Evolutionary conservation across 2,888 invertebrate species (phyloP).

Genomic region (Tetrapedia diversipes): DNA sequence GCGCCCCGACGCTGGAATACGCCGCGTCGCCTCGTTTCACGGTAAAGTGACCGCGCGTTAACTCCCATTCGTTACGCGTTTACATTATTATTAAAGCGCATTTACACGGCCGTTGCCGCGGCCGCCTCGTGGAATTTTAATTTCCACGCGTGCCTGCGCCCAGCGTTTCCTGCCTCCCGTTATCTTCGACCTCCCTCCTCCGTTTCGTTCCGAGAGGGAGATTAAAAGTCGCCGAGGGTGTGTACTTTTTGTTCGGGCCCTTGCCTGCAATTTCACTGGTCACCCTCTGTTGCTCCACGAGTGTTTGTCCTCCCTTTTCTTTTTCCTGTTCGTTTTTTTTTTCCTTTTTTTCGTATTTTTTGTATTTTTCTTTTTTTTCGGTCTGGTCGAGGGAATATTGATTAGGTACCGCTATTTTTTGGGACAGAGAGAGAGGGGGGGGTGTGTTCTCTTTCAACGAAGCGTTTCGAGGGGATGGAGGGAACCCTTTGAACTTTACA

Average conservation of each 20-base stretch:
- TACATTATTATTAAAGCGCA: conserved; percentile 80
- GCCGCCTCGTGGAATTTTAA: conserved; percentile 76
- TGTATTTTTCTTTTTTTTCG: too few relatives aligned
- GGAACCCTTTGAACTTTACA: too few relatives aligned
- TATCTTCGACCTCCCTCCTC: conserved; percentile 24
- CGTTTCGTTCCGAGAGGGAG: background rate
- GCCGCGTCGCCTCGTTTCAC: conserved; percentile 71
- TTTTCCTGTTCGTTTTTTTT: background rate
- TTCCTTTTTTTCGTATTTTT: background rate
- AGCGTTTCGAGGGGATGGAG: too few relatives aligned
- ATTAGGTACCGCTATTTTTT: too few relatives aligned
- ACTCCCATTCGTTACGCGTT: conserved; percentile 77
- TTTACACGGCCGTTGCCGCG: conserved; percentile 76
- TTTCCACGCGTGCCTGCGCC: conserved; percentile 48
- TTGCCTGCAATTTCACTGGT: background rate
- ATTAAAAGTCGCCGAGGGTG: conserved; percentile 31
- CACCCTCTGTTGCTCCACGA: background rate
- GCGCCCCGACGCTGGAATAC: conserved; percentile 50
- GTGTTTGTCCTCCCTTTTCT: too few relatives aligned
- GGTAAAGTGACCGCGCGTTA: conserved; percentile 71
- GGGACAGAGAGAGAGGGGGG: too few relatives aligned
- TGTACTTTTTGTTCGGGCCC: conserved; percentile 3
- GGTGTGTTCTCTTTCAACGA: too few relatives aligned
- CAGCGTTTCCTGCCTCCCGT: background rate
- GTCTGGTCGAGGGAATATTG: too few relatives aligned